These are phyloP conservation scores for Hypolimnas misippus DNA, from an alignment of 2,888 invertebrate genomes.

Conservation along the genomic window DNA sequence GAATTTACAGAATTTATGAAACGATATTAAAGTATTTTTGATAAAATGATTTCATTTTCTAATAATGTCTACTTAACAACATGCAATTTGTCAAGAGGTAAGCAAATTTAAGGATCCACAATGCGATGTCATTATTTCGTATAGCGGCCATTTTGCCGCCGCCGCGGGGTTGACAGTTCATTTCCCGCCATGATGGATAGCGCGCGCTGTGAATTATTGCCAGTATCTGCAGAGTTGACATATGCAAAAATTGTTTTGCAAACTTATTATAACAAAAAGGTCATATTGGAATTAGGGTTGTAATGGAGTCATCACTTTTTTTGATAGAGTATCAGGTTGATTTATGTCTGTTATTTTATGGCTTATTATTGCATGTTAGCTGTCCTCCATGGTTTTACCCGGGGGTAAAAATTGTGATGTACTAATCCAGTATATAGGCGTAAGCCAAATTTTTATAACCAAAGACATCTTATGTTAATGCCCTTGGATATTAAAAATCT, in stretches of 20 bases:
- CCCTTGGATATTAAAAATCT: too few species aligned
- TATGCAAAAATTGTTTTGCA: slow-evolving; percentile 82
- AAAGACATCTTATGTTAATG: too few species aligned
- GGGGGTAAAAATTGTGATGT: too few species aligned
- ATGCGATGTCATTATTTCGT: slow-evolving; percentile 60
- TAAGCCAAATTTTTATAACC: too few species aligned
- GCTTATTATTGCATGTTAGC: too few species aligned
- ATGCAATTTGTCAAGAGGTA: slow-evolving; percentile 14
- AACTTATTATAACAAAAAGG: slow-evolving; percentile 71
- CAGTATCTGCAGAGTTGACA: slow-evolving; percentile 70
- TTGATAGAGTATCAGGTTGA: slow-evolving; percentile 46
- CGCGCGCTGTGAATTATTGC: slow-evolving; percentile 72
- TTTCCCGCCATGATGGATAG: slow-evolving; percentile 80
- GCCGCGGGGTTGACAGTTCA: slow-evolving; percentile 71
- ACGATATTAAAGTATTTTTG: not conserved
- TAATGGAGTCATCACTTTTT: slow-evolving; percentile 67
- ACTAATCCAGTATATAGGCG: too few species aligned
- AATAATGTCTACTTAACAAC: not conserved
- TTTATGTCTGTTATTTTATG: slow-evolving; percentile 31
- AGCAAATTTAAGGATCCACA: slow-evolving; percentile 42
- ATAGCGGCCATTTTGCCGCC: slow-evolving; percentile 66
- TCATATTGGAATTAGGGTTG: slow-evolving; percentile 61
- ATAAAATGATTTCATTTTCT: not conserved
- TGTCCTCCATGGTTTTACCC: too few species aligned
- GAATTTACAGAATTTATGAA: slow-evolving; percentile 4